phyloP scores from a whole-genome alignment of 2,888 invertebrate genomes.

The Cantharis flavilabris region DNA sequence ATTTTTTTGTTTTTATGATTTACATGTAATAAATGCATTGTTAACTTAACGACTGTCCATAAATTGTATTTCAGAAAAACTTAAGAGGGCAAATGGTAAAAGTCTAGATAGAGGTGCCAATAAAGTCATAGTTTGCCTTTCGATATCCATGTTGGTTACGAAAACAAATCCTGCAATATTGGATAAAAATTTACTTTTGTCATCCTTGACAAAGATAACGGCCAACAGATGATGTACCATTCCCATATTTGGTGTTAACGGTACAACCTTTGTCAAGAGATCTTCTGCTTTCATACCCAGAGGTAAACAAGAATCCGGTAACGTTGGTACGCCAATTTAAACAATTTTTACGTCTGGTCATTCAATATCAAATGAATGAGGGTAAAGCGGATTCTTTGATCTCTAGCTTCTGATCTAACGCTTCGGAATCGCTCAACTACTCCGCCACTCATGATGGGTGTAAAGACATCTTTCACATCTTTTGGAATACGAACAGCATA shows the following conservation, averaged over 20 bases:
- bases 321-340: conserved; percentile 90
- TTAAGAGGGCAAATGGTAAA: conserved; percentile 82
- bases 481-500: conserved; percentile 94
- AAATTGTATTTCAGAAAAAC: conserved; percentile 91
- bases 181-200: conserved; percentile 84
- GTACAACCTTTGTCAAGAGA: conserved; percentile 86
- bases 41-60: conserved; percentile 82
- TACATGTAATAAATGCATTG: neutral
- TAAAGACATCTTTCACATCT: conserved; percentile 90
- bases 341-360: conserved; percentile 87
- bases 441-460: conserved; percentile 97
- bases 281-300: conserved; percentile 94
- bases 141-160: conserved; percentile 88
- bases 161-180: conserved; percentile 92
- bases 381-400: conserved; percentile 85
- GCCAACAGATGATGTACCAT: conserved; percentile 88
- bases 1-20: too few species aligned
- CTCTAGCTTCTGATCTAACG: conserved; percentile 74
- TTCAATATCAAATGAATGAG: conserved; percentile 93
- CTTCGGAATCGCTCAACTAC: conserved; percentile 84
- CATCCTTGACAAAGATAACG: conserved; percentile 81
- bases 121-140: conserved; percentile 84
- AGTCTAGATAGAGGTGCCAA: conserved; percentile 94
- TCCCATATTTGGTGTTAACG: conserved; percentile 74
- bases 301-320: conserved; percentile 96